Percentiles rank a stretch among this genome's conserved stretches.
phyloP scores from a whole-genome alignment of 2,113 vertebrate genomes.

The Anarrhichthys ocellatus region DNA sequence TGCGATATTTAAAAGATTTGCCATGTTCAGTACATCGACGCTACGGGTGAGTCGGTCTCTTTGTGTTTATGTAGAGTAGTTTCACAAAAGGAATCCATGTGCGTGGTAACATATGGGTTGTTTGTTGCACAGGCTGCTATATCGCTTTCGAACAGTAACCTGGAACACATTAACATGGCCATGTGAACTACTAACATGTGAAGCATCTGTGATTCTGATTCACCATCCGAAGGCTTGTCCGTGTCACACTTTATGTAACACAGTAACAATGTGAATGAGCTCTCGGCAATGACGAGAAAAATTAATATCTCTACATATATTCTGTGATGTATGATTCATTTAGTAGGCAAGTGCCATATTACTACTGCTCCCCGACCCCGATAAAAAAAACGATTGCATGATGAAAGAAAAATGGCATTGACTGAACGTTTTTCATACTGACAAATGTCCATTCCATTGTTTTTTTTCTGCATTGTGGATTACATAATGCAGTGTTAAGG shows the following conservation, averaged over 20 bases:
- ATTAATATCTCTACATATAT: not conserved
- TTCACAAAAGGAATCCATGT: conserved; percentile 3
- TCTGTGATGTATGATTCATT: not conserved
- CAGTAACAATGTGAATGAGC: not conserved
- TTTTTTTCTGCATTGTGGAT: not conserved
- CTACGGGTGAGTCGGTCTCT: not conserved
- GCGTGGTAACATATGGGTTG: conserved; percentile 17
- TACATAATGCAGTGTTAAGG: not conserved
- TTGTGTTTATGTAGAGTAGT: conserved; percentile 1
- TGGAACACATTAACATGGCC: conserved; percentile 22
- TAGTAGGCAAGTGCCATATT: not conserved
- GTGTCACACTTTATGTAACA: conserved; percentile 1
- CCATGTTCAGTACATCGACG: not conserved
- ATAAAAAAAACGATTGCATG: not conserved
- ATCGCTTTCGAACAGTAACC: conserved; percentile 7
- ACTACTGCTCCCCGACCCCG: not conserved
- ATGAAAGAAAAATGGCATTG: not conserved
- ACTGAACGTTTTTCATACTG: not conserved
- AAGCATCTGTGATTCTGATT: conserved; percentile 15
- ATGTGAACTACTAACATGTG: conserved; percentile 24
- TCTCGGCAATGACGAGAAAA: not conserved
- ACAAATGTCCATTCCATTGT: not conserved
- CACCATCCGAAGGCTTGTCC: not conserved
- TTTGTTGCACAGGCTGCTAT: conserved; percentile 16
- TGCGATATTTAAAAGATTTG: not conserved